Conservation (phyloP, 1,140 invertebrate genomes). For the Rhopalosiphum maidis region DNA sequence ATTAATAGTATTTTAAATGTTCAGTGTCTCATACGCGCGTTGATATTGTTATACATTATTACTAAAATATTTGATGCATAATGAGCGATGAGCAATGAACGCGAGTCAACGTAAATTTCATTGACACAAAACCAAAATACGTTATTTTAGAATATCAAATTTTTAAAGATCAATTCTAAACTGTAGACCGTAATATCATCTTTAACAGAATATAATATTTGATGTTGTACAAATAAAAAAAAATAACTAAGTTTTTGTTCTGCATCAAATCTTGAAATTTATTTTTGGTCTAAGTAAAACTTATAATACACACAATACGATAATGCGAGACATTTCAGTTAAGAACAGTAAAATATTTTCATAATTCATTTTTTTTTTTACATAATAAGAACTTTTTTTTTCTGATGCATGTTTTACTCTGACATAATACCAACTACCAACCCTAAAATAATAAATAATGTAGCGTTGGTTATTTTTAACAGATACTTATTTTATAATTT, state of each 20-base stretch:
- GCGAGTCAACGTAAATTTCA: background rate
- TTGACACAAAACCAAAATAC: too few species aligned
- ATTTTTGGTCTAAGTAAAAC: background rate
- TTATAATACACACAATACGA: background rate
- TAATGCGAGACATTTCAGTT: background rate
- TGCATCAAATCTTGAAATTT: background rate
- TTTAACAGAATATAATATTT: background rate
- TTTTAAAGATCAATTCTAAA: background rate
- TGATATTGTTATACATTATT: background rate
- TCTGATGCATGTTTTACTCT: too few species aligned
- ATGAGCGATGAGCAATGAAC: too few species aligned
- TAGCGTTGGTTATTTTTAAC: too few species aligned
- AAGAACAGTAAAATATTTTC: background rate
- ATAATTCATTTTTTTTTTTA: too few species aligned
- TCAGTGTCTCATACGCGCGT: background rate
- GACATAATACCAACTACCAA: too few species aligned
- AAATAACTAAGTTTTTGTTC: background rate
- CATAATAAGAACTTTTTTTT: too few species aligned
- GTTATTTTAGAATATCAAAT: too few species aligned
- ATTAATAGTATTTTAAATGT: background rate
- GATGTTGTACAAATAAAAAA: background rate
- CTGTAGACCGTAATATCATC: background rate
- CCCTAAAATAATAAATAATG: too few species aligned
- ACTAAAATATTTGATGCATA: too few species aligned
- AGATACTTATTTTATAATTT: too few species aligned